These are phyloP conservation scores for Arctopsyche grandis DNA, from an alignment of 1,140 invertebrate species.

Conservation along the genomic window DNA sequence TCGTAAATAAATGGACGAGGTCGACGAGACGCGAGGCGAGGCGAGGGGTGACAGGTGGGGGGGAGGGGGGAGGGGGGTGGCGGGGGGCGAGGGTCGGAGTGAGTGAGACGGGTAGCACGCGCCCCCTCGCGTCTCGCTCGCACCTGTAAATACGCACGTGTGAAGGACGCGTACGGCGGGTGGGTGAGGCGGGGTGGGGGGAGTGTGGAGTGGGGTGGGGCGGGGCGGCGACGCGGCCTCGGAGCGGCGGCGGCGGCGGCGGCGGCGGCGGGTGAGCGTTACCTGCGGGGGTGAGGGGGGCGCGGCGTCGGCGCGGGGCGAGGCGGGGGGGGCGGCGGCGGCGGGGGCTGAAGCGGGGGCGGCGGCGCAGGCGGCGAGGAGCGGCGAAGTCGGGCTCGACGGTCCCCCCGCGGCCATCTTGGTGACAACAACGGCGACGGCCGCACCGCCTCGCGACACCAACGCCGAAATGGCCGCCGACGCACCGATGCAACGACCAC, in stretches of 20 bases:
- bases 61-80: not conserved
- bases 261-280: not conserved
- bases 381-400: not conserved
- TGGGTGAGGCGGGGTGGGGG: not conserved
- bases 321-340: not conserved
- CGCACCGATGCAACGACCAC: not conserved
- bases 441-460: not conserved
- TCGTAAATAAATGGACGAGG: too few species aligned
- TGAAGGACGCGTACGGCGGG: too few species aligned
- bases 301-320: not conserved
- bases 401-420: conserved; percentile 15
- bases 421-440: conserved; percentile 11
- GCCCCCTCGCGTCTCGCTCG: not conserved
- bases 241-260: not conserved
- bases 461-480: conserved; percentile 23
- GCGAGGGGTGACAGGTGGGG: not conserved
- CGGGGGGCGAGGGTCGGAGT: not conserved
- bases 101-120: too few species aligned
- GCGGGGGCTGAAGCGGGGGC: not conserved
- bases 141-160: conserved; percentile 3
- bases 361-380: not conserved
- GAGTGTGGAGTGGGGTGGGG: not conserved
- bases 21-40: too few species aligned
- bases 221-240: not conserved
- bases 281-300: not conserved